Base-by-base conservation (phyloP, 2,797 vertebrate species). In the Enteromius argenteus region DNA sequence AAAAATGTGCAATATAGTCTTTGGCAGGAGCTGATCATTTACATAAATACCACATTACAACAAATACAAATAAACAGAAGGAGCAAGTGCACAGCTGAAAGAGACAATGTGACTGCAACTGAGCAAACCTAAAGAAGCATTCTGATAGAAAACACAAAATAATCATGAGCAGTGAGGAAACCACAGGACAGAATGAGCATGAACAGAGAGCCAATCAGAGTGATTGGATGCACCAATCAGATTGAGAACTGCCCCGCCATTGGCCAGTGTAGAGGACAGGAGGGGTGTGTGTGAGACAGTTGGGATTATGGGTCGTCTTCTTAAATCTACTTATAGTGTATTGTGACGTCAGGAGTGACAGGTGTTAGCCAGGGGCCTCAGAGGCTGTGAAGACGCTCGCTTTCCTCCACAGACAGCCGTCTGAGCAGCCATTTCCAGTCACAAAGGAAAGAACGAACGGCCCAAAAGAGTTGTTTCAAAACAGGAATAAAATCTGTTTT, bases 271-370 rank as follows among this genome's bases (percentile, higher is more conserved):
- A 49, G 60, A 76, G 30, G 42, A 84, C 23, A 76, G 79, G 66
- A 66, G 78, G 66, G n/a, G 46, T n/a, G 17, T 62, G 76, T 51
- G 76, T 17, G 74, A 27, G 74, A 87, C 87, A 84, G 86, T 39
- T 86, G 84, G 86, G 79, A 87, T 88, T 87, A 83, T 46, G 79
- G 58, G 76, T 37, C 71, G 49, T 69, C 44, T 15, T 73, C 60
- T 21, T 69, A 85, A 81, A 89, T 87, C 79, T 56, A 69, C 64
- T 81, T 78, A 74, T 13, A 35, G 17, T 0, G 10, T 10, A 78
- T 9, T n/a, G 42, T 79, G 76, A 49, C 19, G 39, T 64, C 39
- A 44, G 15, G 60, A 64, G 23, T 58, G 75, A 35, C 42, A 23
- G 76, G 60, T 79, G 42, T 23, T 35, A 21, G 27, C 11, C 1